Evolutionary conservation across 2,797 vertebrate species (phyloP).

Genomic region (Tapirus indicus): DNA sequence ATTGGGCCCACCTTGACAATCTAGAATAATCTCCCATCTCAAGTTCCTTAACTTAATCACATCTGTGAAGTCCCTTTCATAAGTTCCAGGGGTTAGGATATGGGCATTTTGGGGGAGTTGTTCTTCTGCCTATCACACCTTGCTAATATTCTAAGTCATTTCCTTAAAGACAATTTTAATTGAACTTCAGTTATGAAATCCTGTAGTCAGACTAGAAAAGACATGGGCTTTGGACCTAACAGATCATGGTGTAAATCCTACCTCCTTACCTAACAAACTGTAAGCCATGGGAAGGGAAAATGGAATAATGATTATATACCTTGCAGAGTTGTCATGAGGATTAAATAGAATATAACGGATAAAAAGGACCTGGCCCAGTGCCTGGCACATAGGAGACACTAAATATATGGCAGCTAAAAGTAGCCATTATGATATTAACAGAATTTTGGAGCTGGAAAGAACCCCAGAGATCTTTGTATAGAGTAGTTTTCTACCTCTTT

Average conservation of each 20-base stretch:
- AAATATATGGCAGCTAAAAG: not conserved
- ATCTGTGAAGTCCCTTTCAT: not conserved
- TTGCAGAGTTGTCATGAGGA: not conserved
- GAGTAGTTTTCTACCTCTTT: not conserved
- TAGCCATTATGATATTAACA: not conserved
- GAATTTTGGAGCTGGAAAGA: not conserved
- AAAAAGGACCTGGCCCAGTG: not conserved
- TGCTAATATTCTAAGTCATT: constrained; percentile 28
- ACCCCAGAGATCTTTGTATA: not conserved
- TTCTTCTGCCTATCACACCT: not conserved
- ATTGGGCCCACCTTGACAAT: not conserved
- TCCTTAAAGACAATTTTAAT: constrained; percentile 21
- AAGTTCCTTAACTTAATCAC: not conserved
- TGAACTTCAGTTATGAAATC: not conserved
- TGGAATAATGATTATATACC: not conserved
- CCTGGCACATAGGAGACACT: not conserved
- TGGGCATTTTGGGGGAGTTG: not conserved
- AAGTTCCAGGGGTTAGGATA: not conserved
- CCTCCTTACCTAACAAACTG: not conserved
- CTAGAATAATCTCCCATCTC: not conserved
- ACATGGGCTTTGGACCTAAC: not conserved
- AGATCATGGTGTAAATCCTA: not conserved
- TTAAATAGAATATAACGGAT: not conserved
- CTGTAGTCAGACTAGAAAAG: not conserved
- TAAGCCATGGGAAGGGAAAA: not conserved